These are phyloP conservation scores for Labroides dimidiatus DNA, from an alignment of 2,797 vertebrate genomes.

Conservation along the genomic window DNA sequence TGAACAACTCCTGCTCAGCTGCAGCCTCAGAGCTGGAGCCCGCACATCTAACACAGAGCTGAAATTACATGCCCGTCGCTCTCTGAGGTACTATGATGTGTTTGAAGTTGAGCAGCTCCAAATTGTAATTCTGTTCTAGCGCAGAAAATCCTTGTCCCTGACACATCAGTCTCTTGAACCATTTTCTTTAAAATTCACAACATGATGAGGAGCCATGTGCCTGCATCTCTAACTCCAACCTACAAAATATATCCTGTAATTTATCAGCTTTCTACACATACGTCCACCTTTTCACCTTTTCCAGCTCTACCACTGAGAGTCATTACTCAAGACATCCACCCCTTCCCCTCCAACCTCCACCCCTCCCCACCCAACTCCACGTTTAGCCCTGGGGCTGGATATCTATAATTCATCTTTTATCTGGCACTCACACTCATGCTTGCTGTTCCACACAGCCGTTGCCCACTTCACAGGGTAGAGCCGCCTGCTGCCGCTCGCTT, in stretches of 20 bases:
- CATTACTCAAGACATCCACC: slow-evolving; percentile 65
- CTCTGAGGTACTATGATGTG: slow-evolving; percentile 58
- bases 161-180: slow-evolving; percentile 60
- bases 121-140: slow-evolving; percentile 67
- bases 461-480: slow-evolving; percentile 85
- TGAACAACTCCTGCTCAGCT: slow-evolving; percentile 56
- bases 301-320: slow-evolving; percentile 64
- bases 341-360: slow-evolving; percentile 19
- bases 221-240: slow-evolving; percentile 35
- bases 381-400: slow-evolving; percentile 72
- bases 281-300: slow-evolving; percentile 61
- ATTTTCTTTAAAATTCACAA: slow-evolving; percentile 45
- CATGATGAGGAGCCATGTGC: slow-evolving; percentile 33
- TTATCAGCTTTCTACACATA: slow-evolving; percentile 59
- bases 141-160: slow-evolving; percentile 66
- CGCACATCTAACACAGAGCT: slow-evolving; percentile 62
- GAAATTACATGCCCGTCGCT: slow-evolving; percentile 64
- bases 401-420: slow-evolving; percentile 87
- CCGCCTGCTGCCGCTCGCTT: slow-evolving; percentile 72
- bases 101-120: slow-evolving; percentile 69
- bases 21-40: slow-evolving; percentile 47
- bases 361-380: slow-evolving; percentile 57
- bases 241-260: slow-evolving; percentile 49
- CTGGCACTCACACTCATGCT: slow-evolving; percentile 81
- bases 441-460: slow-evolving; percentile 83